Evolutionary conservation across 2,888 invertebrate species (phyloP).

Genomic region (Oligia strigilis): DNA sequence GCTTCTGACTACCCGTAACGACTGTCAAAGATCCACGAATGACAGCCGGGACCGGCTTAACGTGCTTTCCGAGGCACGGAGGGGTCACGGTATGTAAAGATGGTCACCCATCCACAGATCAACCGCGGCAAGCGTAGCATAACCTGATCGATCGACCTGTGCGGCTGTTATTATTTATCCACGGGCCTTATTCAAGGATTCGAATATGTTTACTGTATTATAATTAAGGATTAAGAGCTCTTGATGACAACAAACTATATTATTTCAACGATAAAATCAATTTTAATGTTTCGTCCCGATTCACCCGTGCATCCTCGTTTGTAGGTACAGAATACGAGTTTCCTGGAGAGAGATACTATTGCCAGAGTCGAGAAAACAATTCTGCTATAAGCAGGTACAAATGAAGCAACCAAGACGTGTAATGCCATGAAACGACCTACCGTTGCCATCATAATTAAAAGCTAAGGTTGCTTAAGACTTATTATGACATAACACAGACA

Average conservation of each 20-base stretch:
- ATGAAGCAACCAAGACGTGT: not conserved
- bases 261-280: not conserved
- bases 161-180: too few species aligned
- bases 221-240: not conserved
- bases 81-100: too few species aligned
- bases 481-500: slow-evolving; percentile 12
- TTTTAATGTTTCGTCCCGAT: not conserved
- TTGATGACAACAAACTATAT: not conserved
- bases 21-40: too few species aligned
- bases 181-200: too few species aligned
- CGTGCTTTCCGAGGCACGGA: too few species aligned
- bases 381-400: not conserved
- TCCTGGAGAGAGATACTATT: not conserved
- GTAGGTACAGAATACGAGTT: not conserved
- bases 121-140: too few species aligned
- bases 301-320: not conserved
- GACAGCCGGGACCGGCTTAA: too few species aligned
- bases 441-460: slow-evolving; percentile 8
- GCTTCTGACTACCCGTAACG: too few species aligned
- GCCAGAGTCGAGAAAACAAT: not conserved
- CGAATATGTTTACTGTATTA: not conserved
- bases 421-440: not conserved
- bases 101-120: too few species aligned
- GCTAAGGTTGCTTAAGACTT: slow-evolving; percentile 2
- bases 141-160: too few species aligned